A percentile compares a stretch with the other conserved stretches of the same genome.
These are phyloP conservation scores for Copidosoma floridanum DNA, from an alignment of 1,140 invertebrate species.

Conservation along the genomic window DNA sequence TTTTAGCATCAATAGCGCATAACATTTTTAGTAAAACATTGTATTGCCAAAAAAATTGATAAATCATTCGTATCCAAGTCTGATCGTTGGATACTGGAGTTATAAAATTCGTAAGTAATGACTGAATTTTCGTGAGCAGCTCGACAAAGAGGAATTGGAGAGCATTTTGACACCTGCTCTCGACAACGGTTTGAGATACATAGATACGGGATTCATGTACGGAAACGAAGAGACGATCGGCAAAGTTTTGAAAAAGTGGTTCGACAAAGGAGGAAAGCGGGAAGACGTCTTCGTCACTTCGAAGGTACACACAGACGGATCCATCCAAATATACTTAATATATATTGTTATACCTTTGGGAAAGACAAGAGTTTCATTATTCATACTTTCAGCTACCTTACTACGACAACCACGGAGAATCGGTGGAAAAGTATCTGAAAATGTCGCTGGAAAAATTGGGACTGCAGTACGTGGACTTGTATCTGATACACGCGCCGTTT, in stretches of 20 bases:
- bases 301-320: conserved; percentile 60
- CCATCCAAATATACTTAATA: not conserved
- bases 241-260: conserved; percentile 71
- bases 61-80: no score
- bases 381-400: conserved; percentile 59
- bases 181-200: conserved; percentile 69
- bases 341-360: not conserved
- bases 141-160: conserved; percentile 69
- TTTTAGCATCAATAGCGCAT: no score
- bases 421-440: conserved; percentile 71
- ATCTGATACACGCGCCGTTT: conserved; percentile 82
- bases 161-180: conserved; percentile 65
- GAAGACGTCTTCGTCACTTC: conserved; percentile 81
- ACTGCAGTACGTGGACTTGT: conserved; percentile 80
- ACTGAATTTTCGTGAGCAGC: no score
- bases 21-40: conserved; percentile 21
- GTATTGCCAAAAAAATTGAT: no score
- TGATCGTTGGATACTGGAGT: no score
- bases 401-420: conserved; percentile 65
- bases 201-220: conserved; percentile 80
- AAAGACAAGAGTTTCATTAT: no score
- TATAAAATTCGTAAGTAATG: conserved; percentile 8
- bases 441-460: conserved; percentile 71
- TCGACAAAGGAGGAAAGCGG: conserved; percentile 68
- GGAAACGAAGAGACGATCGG: conserved; percentile 80